phyloP scores from a whole-genome alignment of 1,140 invertebrate genomes.

The Drosophila kepulauana region DNA sequence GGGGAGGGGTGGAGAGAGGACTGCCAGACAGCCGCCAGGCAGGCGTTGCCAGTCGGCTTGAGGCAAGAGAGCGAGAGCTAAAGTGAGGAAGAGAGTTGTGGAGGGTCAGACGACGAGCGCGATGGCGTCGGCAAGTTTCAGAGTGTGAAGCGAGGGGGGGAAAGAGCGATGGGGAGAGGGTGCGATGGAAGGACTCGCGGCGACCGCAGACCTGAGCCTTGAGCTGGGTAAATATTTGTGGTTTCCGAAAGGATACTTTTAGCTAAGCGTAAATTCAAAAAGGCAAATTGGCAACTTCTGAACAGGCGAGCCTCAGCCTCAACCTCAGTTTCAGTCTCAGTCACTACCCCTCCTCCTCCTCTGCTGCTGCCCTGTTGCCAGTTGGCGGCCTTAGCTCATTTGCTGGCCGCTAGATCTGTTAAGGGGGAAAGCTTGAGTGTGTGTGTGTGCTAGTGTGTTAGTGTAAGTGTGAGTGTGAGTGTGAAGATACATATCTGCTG shows the following conservation, averaged over 20 bases:
- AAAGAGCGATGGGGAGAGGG: conserved; percentile 9
- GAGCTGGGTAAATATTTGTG: conserved; percentile 84
- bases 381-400: conserved; percentile 35
- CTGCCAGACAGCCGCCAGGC: conserved; percentile 54
- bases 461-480: conserved; percentile 36
- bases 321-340: no score
- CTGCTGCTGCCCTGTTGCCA: not conserved
- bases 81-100: not conserved
- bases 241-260: conserved; percentile 82
- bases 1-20: conserved; percentile 15
- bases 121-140: conserved; percentile 32
- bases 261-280: conserved; percentile 84
- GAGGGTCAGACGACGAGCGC: conserved; percentile 33
- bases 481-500: conserved; percentile 74
- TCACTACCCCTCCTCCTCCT: no score
- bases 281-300: conserved; percentile 82
- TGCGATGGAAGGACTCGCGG: conserved; percentile 46
- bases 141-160: not conserved
- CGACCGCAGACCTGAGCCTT: conserved; percentile 82
- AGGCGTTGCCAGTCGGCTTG: conserved; percentile 41
- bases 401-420: conserved; percentile 36
- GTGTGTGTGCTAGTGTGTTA: conserved; percentile 27
- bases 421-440: conserved; percentile 13
- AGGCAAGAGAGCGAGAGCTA: conserved; percentile 2
- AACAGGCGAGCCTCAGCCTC: conserved; percentile 19